Evolutionary conservation across 2,888 invertebrate species (phyloP).

Genomic region (Agrenia bidenticulata): DNA sequence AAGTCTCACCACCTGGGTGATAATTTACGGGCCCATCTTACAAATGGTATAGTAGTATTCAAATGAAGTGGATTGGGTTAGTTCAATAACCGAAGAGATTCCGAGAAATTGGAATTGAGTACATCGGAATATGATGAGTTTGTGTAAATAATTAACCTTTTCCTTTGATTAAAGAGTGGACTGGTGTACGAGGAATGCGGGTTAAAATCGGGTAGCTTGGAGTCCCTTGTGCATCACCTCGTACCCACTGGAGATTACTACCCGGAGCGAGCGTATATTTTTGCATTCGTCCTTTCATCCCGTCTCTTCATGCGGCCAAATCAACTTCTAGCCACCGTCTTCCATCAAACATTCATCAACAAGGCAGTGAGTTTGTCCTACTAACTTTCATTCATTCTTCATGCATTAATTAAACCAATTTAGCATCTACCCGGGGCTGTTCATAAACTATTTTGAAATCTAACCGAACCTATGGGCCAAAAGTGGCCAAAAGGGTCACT

Average conservation of each 20-base stretch:
- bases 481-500: too few species aligned
- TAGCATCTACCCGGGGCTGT: neutral
- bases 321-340: slow-evolving; percentile 81
- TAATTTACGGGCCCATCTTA: too few species aligned
- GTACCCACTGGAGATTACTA: slow-evolving; percentile 86
- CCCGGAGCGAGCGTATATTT: slow-evolving; percentile 82
- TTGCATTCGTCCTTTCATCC: slow-evolving; percentile 90
- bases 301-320: slow-evolving; percentile 90
- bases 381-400: too few species aligned
- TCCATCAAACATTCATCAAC: slow-evolving; percentile 62
- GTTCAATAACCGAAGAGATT: too few species aligned
- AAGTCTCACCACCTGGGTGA: too few species aligned
- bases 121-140: neutral
- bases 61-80: too few species aligned
- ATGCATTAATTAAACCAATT: too few species aligned
- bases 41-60: too few species aligned
- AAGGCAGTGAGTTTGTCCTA: neutral
- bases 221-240: slow-evolving; percentile 85
- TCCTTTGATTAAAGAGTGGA: slow-evolving; percentile 57
- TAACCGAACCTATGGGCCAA: neutral
- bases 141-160: too few species aligned
- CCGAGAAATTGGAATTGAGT: too few species aligned
- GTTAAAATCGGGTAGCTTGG: slow-evolving; percentile 79
- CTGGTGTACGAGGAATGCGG: slow-evolving; percentile 77
- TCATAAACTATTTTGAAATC: neutral